Evolutionary conservation across 2,113 vertebrate genomes (phyloP).

Genomic region (Caretta caretta): DNA sequence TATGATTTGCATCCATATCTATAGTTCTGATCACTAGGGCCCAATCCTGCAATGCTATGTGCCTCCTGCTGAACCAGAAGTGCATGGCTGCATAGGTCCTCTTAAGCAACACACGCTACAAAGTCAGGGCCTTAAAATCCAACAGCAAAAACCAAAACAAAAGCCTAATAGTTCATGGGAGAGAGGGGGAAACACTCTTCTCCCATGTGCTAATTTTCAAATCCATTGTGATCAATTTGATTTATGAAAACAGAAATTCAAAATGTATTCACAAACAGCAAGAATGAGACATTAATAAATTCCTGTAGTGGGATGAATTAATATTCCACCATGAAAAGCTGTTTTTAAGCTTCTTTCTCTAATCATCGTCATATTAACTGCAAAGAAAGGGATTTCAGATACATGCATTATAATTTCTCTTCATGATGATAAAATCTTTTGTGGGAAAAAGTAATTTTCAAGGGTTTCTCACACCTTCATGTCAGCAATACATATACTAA

Average conservation of each 20-base stretch:
- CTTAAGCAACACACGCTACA: neutral
- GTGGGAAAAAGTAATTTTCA: neutral
- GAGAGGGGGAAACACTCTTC: neutral
- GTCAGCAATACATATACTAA: neutral
- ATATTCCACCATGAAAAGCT: neutral
- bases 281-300: neutral
- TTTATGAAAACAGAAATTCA: neutral
- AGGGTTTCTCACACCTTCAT: neutral
- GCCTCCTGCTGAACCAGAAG: fast-evolving
- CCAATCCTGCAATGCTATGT: neutral
- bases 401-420: neutral
- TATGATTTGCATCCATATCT: neutral
- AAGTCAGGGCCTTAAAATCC: neutral
- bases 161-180: neutral
- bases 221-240: conserved; percentile 2
- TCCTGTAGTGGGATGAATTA: neutral
- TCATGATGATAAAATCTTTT: conserved; percentile 2
- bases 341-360: neutral
- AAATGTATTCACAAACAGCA: neutral
- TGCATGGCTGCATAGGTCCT: neutral
- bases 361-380: neutral
- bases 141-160: neutral
- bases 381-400: neutral
- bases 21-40: neutral
- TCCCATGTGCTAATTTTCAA: neutral